Percentiles rank a stretch among this genome's conserved stretches.
Evolutionary conservation across 92 coral and sea anemone genomes (phyloP).

Genomic region (Meandrina meandrites): DNA sequence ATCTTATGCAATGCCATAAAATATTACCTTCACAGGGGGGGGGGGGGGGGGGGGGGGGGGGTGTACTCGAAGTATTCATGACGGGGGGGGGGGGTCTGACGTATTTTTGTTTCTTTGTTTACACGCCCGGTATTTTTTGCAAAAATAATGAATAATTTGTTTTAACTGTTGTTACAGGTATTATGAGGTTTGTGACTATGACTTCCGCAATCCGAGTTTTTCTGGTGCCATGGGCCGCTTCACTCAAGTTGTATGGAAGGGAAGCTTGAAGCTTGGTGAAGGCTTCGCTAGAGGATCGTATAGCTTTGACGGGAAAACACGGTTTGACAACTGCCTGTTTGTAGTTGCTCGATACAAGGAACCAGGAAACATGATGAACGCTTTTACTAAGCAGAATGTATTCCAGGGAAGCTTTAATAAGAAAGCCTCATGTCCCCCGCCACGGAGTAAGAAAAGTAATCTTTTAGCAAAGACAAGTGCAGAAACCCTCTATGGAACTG

Average conservation of each 20-base stretch:
- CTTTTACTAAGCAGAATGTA: background rate
- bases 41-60: too few species aligned
- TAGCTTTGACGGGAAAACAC: background rate
- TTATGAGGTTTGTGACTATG: constrained; percentile 49
- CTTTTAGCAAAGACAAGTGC: background rate
- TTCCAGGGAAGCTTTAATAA: background rate
- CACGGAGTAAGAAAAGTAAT: background rate
- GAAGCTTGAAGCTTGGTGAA: constrained; percentile 46
- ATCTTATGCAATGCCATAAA: too few species aligned
- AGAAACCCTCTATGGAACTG: background rate
- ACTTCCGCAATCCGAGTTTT: constrained; percentile 37
- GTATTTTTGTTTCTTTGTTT: too few species aligned
- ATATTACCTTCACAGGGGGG: too few species aligned
- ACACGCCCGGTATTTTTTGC: too few species aligned
- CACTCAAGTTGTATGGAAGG: constrained; percentile 80
- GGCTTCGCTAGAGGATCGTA: constrained; percentile 42
- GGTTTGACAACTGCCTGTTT: constrained; percentile 22
- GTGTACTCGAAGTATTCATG: too few species aligned
- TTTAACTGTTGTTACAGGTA: constrained; percentile 32
- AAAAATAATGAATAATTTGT: background rate
- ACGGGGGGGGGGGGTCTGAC: too few species aligned
- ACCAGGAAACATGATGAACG: constrained; percentile 4
- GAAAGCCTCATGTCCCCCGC: too few species aligned
- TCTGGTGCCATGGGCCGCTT: constrained; percentile 60
- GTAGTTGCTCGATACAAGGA: constrained; percentile 11